Percentiles rank a stretch among this genome's conserved stretches.
phyloP scores from a whole-genome alignment of 2,888 invertebrate genomes.

The Dione vanillae region DNA sequence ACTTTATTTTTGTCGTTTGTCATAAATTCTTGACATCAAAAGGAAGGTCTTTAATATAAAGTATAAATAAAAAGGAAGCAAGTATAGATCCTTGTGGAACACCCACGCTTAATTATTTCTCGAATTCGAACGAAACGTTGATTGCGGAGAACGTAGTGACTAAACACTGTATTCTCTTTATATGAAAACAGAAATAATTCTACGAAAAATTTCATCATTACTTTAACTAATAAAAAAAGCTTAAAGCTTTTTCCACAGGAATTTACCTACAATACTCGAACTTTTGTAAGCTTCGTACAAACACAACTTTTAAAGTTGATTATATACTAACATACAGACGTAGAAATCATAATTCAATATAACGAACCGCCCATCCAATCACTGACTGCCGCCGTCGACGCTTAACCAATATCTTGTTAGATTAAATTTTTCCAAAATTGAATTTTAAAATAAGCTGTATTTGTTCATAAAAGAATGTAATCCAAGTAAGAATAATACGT shows the following conservation, averaged over 20 bases:
- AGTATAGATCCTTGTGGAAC: too few species aligned
- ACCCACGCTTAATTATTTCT: too few species aligned
- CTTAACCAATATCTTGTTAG: conserved; percentile 21
- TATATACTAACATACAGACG: not conserved
- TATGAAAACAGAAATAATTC: too few species aligned
- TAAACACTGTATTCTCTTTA: not conserved
- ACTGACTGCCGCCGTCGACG: not conserved
- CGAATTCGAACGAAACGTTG: too few species aligned
- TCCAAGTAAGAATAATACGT: conserved; percentile 45
- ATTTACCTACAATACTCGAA: not conserved
- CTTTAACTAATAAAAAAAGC: too few species aligned
- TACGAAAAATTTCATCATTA: too few species aligned
- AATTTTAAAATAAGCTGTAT: conserved; percentile 19
- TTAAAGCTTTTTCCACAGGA: not conserved
- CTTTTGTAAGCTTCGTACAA: not conserved
- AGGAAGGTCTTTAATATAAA: too few species aligned
- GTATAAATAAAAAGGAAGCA: too few species aligned
- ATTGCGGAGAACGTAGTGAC: not conserved
- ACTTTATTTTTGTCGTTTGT: too few species aligned
- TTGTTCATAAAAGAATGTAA: conserved; percentile 42
- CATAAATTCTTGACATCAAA: too few species aligned
- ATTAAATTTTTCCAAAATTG: conserved; percentile 7
- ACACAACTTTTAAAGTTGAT: not conserved
- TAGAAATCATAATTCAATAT: conserved; percentile 1
- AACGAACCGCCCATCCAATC: conserved; percentile 13